Evolutionary conservation across 2,888 invertebrate genomes (phyloP), one percentile per base, ranked within the genome.

Genomic region (Heliconius aoede): DNA sequence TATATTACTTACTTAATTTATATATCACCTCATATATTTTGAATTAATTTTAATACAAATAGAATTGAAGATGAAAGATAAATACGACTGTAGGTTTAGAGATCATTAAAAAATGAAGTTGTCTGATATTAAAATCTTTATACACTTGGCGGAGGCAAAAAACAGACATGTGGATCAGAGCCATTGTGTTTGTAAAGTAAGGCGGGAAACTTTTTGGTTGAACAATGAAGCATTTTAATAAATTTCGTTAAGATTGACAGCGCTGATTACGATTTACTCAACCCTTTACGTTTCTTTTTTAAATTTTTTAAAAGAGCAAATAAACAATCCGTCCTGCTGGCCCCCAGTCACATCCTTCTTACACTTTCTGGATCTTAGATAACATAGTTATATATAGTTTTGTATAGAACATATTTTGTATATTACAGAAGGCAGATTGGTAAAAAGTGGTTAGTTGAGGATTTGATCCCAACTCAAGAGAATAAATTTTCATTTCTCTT

Each of bases 171-270:
- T 90, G 88, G 87, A 85, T 84, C 84, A 82, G 79, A 81, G 80
- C 88, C 86, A 91, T 94, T 93, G 92, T 93, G 85, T 89, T 85
- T 89, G 89, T 86, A 84, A 89, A 91, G 88, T 89, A 89, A 90
- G 87, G 86, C 86, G 89, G 85, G 87, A 84, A 89, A 88, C 91
- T 92, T 92, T 89, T 69, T 90, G 91, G 90, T 90, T 87, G 91
- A 92, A 92, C 91, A 92, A 93, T 90, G 90, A 91, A 85, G 88
- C 87, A 90, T 92, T 93, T 91, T 92, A 92, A 92, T 93, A 91
- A 86, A 89, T 89, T 91, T 93, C 90, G 93, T 93, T 94, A 90
- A 92, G 94, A 94, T 94, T 93, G 93, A 93, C 91, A 87, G 87
- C 84, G 84, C 87, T 89, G 94, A 94, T 94, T 91, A 89, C 78